phyloP scores from a whole-genome alignment of 2,797 vertebrate genomes.

The Hemibagrus guttatus region DNA sequence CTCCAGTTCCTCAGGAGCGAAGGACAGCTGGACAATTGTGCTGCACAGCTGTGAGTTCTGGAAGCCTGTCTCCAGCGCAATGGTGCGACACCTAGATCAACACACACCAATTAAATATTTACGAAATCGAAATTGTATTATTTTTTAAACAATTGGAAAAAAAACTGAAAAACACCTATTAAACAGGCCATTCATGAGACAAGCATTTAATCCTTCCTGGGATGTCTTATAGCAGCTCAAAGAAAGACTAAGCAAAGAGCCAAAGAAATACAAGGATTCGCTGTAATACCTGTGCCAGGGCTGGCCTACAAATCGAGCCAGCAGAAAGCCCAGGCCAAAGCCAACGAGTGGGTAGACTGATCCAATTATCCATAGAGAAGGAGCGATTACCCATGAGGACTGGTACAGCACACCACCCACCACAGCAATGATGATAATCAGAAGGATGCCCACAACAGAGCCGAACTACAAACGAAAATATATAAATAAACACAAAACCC shows the following conservation, averaged over 20 bases:
- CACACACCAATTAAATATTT: background rate
- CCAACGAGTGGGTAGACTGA: slow-evolving; percentile 88
- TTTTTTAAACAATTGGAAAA: background rate
- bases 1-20: slow-evolving; percentile 80
- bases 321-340: slow-evolving; percentile 81
- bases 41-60: slow-evolving; percentile 95
- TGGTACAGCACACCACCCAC: slow-evolving; percentile 89
- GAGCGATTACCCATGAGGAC: slow-evolving; percentile 87
- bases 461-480: slow-evolving; percentile 77
- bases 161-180: background rate
- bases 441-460: slow-evolving; percentile 78
- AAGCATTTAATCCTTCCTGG: background rate
- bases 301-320: slow-evolving; percentile 85
- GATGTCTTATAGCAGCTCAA: background rate
- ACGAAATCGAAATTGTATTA: background rate
- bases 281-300: slow-evolving; percentile 85
- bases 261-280: background rate
- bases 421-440: slow-evolving; percentile 87
- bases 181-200: background rate
- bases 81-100: slow-evolving; percentile 85
- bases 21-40: slow-evolving; percentile 93
- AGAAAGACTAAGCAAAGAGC: background rate
- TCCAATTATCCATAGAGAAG: slow-evolving; percentile 90
- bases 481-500: background rate
- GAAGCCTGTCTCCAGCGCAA: slow-evolving; percentile 93